Conservation (phyloP, 2,113 vertebrate genomes). For the Melanocharis versteri region DNA sequence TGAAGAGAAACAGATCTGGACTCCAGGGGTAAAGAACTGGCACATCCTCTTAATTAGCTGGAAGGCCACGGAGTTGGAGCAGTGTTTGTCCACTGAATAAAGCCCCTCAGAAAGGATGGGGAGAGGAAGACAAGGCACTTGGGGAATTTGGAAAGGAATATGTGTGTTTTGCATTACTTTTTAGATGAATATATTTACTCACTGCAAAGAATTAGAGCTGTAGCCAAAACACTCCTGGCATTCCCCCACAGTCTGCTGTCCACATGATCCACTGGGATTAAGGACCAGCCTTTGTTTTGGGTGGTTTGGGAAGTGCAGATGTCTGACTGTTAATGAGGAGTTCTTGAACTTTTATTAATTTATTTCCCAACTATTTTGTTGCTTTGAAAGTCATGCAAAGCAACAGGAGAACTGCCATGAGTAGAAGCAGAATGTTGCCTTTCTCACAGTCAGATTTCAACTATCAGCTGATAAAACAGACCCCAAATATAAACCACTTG, state of each 20-base stretch:
- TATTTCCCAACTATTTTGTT: not conserved
- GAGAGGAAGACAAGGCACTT: not conserved
- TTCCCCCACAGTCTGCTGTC: not conserved
- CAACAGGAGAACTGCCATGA: not conserved
- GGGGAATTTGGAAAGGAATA: not conserved
- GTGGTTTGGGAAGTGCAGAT: conserved; percentile 2
- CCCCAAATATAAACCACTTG: conserved; percentile 55
- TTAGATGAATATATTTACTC: not conserved
- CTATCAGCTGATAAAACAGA: conserved; percentile 56
- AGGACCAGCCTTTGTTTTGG: not conserved
- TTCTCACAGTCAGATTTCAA: not conserved
- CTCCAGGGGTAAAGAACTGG: not conserved
- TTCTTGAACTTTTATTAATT: conserved; percentile 12
- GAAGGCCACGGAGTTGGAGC: not conserved
- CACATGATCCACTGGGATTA: not conserved
- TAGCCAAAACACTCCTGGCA: conserved; percentile 3
- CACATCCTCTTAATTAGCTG: conserved; percentile 21
- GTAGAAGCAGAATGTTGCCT: conserved; percentile 5
- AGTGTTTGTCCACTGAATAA: not conserved
- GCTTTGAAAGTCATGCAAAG: conserved; percentile 18
- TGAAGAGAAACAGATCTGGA: conserved; percentile 41
- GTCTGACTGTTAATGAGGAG: not conserved
- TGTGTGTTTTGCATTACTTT: conserved; percentile 36
- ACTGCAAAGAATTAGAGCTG: not conserved
- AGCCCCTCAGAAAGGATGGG: not conserved